Evolutionary conservation across 92 coral and sea anemone genomes (phyloP).

Genomic region (Blastomussa wellsi): DNA sequence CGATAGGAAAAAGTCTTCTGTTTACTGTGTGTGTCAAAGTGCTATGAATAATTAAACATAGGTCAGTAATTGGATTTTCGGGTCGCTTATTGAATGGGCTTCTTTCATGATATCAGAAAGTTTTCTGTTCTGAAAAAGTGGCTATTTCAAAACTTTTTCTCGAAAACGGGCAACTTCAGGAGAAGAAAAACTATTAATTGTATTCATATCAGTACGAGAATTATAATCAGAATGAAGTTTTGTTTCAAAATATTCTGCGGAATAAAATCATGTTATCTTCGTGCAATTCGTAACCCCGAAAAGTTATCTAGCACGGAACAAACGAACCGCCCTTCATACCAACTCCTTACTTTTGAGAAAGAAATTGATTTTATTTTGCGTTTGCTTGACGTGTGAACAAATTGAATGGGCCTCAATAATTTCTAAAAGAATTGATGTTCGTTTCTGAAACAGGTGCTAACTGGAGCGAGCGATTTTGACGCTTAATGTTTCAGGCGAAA

Average conservation of each 20-base stretch:
- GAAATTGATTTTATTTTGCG: not conserved
- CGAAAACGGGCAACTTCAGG: not conserved
- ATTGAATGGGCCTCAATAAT: conserved; percentile 13
- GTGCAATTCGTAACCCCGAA: not conserved
- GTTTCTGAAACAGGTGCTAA: conserved; percentile 43
- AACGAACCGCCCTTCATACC: conserved; percentile 19
- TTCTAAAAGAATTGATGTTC: not conserved
- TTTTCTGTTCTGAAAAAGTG: conserved; percentile 8
- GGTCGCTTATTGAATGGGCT: conserved; percentile 22
- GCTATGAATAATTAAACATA: conserved; percentile 40
- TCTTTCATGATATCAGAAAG: conserved; percentile 15
- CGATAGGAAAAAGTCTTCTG: conserved; percentile 26
- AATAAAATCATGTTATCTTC: not conserved
- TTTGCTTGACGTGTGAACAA: conserved; percentile 19
- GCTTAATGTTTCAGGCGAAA: not conserved
- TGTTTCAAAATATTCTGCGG: not conserved
- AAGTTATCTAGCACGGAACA: conserved; percentile 17
- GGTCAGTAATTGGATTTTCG: conserved; percentile 41
- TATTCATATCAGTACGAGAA: not conserved
- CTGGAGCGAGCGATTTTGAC: conserved; percentile 2
- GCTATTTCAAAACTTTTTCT: not conserved
- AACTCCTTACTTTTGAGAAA: conserved; percentile 41
- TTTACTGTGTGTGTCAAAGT: conserved; percentile 33
- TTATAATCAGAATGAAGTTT: not conserved
- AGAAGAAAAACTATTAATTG: not conserved